phyloP scores from a whole-genome alignment of 2,113 vertebrate species.

The Condylura cristata region DNA sequence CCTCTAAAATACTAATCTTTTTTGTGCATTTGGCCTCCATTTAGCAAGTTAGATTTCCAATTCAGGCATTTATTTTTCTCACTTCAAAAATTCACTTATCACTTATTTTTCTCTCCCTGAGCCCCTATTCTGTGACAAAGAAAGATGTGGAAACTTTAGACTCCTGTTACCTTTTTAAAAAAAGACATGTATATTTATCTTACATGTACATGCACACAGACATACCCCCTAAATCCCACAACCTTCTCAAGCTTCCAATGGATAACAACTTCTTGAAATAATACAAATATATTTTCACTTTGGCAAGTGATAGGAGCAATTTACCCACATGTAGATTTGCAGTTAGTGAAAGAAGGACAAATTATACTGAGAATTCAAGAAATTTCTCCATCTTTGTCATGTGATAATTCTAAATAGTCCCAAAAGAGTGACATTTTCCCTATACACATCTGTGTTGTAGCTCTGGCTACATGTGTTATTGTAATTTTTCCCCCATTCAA shows the following conservation, averaged over 20 bases:
- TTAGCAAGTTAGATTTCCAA: constrained; percentile 47
- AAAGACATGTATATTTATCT: neutral
- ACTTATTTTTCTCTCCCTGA: constrained; percentile 46
- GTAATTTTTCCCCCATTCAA: neutral
- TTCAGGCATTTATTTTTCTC: neutral
- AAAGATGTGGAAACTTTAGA: constrained; percentile 31
- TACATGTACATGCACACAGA: neutral
- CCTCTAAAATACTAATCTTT: constrained; percentile 46
- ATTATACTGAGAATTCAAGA: constrained; percentile 31
- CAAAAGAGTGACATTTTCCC: neutral
- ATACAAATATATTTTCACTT: constrained; percentile 57
- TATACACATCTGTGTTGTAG: constrained; percentile 3
- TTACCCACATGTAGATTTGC: neutral
- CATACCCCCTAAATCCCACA: constrained; percentile 16
- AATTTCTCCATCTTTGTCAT: neutral
- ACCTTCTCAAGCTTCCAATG: constrained; percentile 20
- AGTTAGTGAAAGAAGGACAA: constrained; percentile 19
- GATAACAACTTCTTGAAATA: constrained; percentile 50
- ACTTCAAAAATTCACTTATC: constrained; percentile 58
- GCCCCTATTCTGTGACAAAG: constrained; percentile 17
- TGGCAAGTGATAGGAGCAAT: neutral
- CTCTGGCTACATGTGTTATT: constrained; percentile 15
- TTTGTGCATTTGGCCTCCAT: neutral
- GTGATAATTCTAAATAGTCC: neutral
- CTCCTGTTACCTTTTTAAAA: constrained; percentile 8